Conservation (phyloP, 1,140 invertebrate species). For the Drosophila carrolli region DNA sequence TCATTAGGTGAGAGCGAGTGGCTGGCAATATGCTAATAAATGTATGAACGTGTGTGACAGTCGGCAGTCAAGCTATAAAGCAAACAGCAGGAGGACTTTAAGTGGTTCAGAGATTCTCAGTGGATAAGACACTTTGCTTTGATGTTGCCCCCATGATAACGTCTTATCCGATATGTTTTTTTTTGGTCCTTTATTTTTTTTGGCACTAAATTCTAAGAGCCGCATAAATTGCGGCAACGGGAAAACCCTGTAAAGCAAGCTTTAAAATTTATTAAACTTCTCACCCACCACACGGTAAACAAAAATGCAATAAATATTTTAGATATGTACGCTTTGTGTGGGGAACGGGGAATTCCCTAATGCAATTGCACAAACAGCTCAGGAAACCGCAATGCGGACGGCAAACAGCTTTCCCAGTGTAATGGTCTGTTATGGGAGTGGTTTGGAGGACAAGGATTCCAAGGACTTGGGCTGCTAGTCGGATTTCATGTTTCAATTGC, state of each 20-base stretch:
- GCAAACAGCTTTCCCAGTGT: conserved; percentile 60
- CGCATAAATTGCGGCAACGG: conserved; percentile 11
- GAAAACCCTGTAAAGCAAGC: conserved; percentile 17
- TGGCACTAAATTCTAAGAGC: conserved; percentile 10
- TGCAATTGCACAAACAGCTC: conserved; percentile 66
- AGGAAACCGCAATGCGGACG: conserved; percentile 51
- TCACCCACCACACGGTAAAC: conserved; percentile 24
- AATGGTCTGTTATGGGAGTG: conserved; percentile 39
- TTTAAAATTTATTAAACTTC: conserved; percentile 43
- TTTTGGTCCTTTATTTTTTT: not conserved
- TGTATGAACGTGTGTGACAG: conserved; percentile 33
- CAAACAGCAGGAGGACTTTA: conserved; percentile 38
- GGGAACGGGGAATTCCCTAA: conserved; percentile 50
- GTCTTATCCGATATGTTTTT: conserved; percentile 5
- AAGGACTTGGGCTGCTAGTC: conserved; percentile 3
- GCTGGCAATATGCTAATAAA: conserved; percentile 51
- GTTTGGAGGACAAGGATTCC: conserved; percentile 14
- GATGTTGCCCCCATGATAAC: conserved; percentile 15
- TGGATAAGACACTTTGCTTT: conserved; percentile 37
- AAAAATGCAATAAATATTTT: conserved; percentile 46
- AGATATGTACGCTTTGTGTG: conserved; percentile 9
- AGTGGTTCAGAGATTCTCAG: conserved; percentile 29
- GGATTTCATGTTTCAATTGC: conserved; percentile 1
- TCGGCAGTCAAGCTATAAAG: conserved; percentile 18
- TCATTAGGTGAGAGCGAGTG: conserved; percentile 35